Percentiles rank a stretch among this genome's conserved stretches.
Evolutionary conservation across 2,113 vertebrate species (phyloP).

Genomic region (Mungos mungo): DNA sequence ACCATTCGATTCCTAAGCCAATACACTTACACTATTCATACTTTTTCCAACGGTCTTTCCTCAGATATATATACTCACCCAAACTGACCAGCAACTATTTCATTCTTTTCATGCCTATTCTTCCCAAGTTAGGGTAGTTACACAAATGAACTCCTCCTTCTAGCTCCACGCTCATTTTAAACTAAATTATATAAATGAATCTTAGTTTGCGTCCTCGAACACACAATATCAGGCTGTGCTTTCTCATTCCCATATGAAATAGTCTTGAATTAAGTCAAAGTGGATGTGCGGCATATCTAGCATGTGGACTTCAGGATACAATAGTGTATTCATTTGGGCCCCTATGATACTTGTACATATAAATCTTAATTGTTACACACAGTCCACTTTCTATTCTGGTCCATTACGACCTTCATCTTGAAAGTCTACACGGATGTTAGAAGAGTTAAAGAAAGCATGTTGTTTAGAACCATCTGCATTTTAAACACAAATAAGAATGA

Average conservation of each 20-base stretch:
- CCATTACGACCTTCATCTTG: not conserved
- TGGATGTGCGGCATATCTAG: not conserved
- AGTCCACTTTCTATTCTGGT: conserved; percentile 23
- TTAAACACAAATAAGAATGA: conserved; percentile 3
- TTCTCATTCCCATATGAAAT: not conserved
- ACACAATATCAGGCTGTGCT: not conserved
- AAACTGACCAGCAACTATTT: not conserved
- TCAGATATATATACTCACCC: not conserved
- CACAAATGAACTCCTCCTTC: not conserved
- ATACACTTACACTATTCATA: not conserved
- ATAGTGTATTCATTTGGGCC: not conserved
- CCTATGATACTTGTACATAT: not conserved
- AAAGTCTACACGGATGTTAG: not conserved
- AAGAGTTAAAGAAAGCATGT: not conserved
- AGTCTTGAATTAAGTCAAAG: not conserved
- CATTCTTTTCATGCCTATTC: not conserved
- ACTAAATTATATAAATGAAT: not conserved
- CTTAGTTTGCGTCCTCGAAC: not conserved
- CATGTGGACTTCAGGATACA: not conserved
- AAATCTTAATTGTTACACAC: conserved; percentile 38
- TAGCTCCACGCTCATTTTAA: not conserved
- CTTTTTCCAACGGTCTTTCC: not conserved
- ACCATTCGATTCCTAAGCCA: not conserved
- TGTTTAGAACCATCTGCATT: conserved; percentile 51
- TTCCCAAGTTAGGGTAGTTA: not conserved